Evolutionary conservation across 2,797 vertebrate species (phyloP).

Genomic region (Scyliorhinus canicula): DNA sequence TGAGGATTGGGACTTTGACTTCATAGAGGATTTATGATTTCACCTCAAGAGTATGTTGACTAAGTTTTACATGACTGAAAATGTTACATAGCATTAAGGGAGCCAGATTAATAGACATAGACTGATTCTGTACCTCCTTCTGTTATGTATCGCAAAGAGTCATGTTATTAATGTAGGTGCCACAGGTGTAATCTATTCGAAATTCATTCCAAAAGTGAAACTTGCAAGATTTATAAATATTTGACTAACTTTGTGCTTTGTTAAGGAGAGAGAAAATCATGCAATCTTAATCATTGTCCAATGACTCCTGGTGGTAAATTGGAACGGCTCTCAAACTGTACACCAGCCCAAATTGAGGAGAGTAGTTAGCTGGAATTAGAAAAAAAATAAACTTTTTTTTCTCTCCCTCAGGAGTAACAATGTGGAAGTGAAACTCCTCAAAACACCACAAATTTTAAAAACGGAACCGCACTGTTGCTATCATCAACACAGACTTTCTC

Average conservation of each 20-base stretch:
- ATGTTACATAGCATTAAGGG: not conserved
- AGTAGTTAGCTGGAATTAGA: no score
- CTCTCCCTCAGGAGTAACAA: conserved; percentile 5
- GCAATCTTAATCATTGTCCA: not conserved
- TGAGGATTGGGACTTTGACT: no score
- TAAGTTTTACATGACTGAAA: not conserved
- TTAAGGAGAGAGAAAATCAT: not conserved
- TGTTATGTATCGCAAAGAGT: not conserved
- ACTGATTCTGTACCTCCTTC: no score
- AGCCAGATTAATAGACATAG: not conserved
- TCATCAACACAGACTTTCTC: not conserved
- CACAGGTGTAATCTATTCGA: no score
- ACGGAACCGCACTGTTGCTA: conserved; percentile 5
- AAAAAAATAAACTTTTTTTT: no score
- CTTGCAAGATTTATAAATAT: not conserved
- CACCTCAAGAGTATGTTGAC: no score
- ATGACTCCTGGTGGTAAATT: not conserved
- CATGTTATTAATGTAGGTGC: not conserved
- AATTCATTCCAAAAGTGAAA: not conserved
- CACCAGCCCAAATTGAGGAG: not conserved
- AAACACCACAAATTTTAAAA: not conserved
- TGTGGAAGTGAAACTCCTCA: not conserved
- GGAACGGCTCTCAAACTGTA: not conserved
- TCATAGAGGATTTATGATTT: no score
- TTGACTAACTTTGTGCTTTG: not conserved